These are phyloP conservation scores for Popillia japonica DNA, from an alignment of 1,140 invertebrate species.

Conservation along the genomic window DNA sequence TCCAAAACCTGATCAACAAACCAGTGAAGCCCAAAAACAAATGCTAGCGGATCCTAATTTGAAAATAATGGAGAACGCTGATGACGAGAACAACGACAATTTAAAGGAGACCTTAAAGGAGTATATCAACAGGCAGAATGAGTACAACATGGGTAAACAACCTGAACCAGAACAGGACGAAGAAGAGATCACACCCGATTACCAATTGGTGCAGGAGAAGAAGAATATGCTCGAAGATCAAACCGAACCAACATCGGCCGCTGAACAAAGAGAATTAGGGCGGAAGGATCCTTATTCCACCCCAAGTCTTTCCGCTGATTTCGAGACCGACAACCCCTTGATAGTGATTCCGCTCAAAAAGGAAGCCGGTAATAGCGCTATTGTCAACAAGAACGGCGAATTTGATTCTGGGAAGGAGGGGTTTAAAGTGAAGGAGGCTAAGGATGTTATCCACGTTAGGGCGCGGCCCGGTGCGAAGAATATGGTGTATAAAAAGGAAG, in stretches of 20 bases:
- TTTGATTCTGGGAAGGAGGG: slow-evolving; percentile 2
- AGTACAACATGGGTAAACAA: slow-evolving; percentile 1
- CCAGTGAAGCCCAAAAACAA: background rate
- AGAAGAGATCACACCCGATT: slow-evolving; percentile 24
- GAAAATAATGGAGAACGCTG: slow-evolving; percentile 13
- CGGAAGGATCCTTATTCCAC: slow-evolving; percentile 31
- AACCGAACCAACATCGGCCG: slow-evolving; percentile 45
- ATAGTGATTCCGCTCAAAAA: slow-evolving; percentile 43
- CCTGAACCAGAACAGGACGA: slow-evolving; percentile 8
- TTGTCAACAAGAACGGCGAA: background rate
- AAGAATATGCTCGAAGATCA: slow-evolving; percentile 44
- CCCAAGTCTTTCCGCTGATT: slow-evolving; percentile 11
- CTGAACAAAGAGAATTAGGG: slow-evolving; percentile 45
- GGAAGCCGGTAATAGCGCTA: background rate
- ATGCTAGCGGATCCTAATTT: slow-evolving; percentile 21
- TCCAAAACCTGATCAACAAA: background rate
- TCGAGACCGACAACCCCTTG: slow-evolving; percentile 3
- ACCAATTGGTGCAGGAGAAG: slow-evolving; percentile 13
- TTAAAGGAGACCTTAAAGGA: slow-evolving; percentile 25
- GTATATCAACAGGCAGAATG: slow-evolving; percentile 28
- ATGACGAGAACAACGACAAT: slow-evolving; percentile 28
- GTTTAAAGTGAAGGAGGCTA: slow-evolving; percentile 40
- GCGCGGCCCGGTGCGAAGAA: background rate
- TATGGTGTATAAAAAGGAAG: background rate
- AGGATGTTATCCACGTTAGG: slow-evolving; percentile 37